phyloP scores from a whole-genome alignment of 2,888 invertebrate species.

The Heteropelma amictum region DNA sequence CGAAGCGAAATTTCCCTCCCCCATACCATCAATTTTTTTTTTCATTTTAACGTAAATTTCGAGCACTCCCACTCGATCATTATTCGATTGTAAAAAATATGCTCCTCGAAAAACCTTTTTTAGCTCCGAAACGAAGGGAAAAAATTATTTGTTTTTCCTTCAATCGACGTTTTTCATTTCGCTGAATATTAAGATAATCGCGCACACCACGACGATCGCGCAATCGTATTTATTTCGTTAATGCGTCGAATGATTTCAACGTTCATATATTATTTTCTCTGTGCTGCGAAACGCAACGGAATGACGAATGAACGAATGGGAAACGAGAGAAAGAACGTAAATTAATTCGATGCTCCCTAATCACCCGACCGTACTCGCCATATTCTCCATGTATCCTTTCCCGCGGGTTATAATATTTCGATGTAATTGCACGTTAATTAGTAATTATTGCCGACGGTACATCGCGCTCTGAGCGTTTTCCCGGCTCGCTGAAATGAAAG shows the following conservation, averaged over 20 bases:
- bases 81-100: too few species aligned
- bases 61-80: too few species aligned
- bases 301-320: conserved; percentile 1
- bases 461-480: not conserved
- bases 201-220: too few species aligned
- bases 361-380: conserved; percentile 27
- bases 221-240: not conserved
- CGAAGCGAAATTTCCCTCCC: conserved; percentile 27
- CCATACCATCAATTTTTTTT: not conserved
- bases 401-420: conserved; percentile 50
- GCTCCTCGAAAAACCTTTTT: too few species aligned
- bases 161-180: too few species aligned
- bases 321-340: conserved; percentile 16
- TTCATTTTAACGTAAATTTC: not conserved
- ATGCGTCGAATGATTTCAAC: not conserved
- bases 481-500: conserved; percentile 7
- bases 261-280: too few species aligned
- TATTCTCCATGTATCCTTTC: conserved; percentile 45
- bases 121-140: too few species aligned
- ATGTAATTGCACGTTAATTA: conserved; percentile 58
- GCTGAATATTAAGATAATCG: too few species aligned
- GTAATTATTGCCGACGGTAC: conserved; percentile 49
- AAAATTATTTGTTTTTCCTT: too few species aligned
- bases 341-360: conserved; percentile 48
- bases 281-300: not conserved